phyloP scores from a whole-genome alignment of 2,797 vertebrate genomes.

The Epinephelus awoara region DNA sequence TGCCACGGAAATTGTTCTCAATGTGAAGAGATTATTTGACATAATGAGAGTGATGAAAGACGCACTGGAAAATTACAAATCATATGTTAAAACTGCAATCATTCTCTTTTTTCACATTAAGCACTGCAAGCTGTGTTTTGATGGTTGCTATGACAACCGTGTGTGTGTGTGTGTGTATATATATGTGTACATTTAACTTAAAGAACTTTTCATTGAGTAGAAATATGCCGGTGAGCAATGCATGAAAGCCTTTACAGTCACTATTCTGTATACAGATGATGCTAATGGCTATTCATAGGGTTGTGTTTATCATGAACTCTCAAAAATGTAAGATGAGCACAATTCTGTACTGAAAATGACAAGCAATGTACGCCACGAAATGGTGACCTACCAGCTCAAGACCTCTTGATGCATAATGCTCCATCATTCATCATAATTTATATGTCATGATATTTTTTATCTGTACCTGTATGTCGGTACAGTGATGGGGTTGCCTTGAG shows the following conservation, averaged over 20 bases:
- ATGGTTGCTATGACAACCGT: slow-evolving; percentile 9
- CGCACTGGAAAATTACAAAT: background rate
- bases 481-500: background rate
- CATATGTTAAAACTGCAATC: background rate
- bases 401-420: background rate
- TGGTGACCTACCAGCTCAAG: too few relatives aligned
- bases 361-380: background rate
- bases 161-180: too few relatives aligned
- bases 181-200: too few relatives aligned
- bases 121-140: background rate
- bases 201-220: too few relatives aligned
- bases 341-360: background rate
- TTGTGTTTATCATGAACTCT: background rate
- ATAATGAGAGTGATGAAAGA: slow-evolving; percentile 14
- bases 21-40: background rate
- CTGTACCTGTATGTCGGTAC: too few relatives aligned
- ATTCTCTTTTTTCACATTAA: slow-evolving; percentile 14
- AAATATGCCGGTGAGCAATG: too few relatives aligned
- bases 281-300: background rate
- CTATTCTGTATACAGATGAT: background rate
- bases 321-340: background rate
- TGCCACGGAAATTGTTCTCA: background rate
- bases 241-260: too few relatives aligned
- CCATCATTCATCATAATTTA: rapidly evolving
- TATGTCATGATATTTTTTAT: background rate